Conservation (phyloP, 2,888 invertebrate species). For the Meandrusa payeni region DNA sequence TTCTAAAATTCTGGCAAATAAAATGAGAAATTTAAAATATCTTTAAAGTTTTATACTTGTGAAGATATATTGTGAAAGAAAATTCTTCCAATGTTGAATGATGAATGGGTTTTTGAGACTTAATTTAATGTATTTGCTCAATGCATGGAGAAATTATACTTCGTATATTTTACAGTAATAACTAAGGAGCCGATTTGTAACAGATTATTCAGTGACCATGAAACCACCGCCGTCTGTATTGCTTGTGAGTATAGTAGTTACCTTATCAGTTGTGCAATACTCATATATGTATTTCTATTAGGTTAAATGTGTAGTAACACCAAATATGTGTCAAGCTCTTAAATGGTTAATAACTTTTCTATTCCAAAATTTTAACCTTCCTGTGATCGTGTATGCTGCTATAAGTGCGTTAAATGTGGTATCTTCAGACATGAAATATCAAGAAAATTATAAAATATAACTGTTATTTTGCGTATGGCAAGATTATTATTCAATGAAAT, state of each 20-base stretch:
- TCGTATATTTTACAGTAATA: too few relatives aligned
- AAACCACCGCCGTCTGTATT: conserved; percentile 25
- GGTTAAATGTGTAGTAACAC: conserved; percentile 67
- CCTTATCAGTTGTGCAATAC: conserved; percentile 43
- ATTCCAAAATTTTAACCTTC: conserved; percentile 75
- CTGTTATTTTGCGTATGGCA: conserved; percentile 76
- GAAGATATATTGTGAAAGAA: conserved; percentile 45
- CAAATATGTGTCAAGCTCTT: conserved; percentile 58
- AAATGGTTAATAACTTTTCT: conserved; percentile 62
- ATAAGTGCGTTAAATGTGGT: conserved; percentile 64
- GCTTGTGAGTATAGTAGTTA: conserved; percentile 26
- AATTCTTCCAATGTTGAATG: conserved; percentile 36
- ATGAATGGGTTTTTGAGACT: conserved; percentile 37
- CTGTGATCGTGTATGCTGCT: conserved; percentile 76
- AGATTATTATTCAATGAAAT: conserved; percentile 65
- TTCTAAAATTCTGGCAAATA: conserved; percentile 46
- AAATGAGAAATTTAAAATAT: conserved; percentile 45
- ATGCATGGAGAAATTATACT: conserved; percentile 46
- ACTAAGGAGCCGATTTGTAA: conserved; percentile 19
- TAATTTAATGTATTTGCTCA: conserved; percentile 57
- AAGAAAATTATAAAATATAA: conserved; percentile 53
- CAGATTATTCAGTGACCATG: conserved; percentile 6
- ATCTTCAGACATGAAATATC: conserved; percentile 66
- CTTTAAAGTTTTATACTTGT: conserved; percentile 62
- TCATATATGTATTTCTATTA: conserved; percentile 49